phyloP scores from a whole-genome alignment of 2,797 vertebrate genomes.

The Psittacula echo region DNA sequence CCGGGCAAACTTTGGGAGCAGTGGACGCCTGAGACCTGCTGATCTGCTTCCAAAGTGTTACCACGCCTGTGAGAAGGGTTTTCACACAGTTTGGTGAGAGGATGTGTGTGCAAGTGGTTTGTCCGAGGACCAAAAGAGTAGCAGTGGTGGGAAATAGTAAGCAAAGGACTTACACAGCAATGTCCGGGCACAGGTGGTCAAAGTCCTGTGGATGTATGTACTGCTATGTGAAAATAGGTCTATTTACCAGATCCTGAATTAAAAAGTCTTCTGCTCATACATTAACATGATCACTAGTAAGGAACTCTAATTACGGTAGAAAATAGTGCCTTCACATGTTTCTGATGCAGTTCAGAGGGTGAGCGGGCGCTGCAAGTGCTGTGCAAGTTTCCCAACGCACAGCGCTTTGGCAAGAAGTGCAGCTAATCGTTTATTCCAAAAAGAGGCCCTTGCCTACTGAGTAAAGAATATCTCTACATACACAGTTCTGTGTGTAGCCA shows the following conservation, averaged over 20 bases:
- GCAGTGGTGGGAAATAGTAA: not conserved
- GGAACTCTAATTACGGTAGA: not conserved
- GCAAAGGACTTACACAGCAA: rapidly evolving
- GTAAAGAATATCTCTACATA: not conserved
- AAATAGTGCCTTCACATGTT: not conserved
- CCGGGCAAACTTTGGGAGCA: not conserved
- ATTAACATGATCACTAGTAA: not conserved
- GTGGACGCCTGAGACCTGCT: not conserved
- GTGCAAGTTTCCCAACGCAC: not conserved
- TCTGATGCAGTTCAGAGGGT: not conserved
- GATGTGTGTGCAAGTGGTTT: not conserved
- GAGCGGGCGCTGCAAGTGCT: not conserved
- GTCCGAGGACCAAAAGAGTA: not conserved
- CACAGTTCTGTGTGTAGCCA: not conserved
- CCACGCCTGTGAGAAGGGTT: not conserved
- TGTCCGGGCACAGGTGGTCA: not conserved
- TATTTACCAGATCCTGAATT: not conserved
- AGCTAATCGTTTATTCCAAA: conserved; percentile 36
- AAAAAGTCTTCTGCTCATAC: not conserved
- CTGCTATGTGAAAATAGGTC: not conserved
- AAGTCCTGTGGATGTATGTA: rapidly evolving
- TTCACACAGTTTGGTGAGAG: rapidly evolving
- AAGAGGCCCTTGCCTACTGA: conserved; percentile 6
- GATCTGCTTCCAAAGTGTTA: not conserved
- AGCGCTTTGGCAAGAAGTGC: not conserved